Base-by-base conservation (phyloP, 2,113 vertebrate species). In the Catharus bicknelli region DNA sequence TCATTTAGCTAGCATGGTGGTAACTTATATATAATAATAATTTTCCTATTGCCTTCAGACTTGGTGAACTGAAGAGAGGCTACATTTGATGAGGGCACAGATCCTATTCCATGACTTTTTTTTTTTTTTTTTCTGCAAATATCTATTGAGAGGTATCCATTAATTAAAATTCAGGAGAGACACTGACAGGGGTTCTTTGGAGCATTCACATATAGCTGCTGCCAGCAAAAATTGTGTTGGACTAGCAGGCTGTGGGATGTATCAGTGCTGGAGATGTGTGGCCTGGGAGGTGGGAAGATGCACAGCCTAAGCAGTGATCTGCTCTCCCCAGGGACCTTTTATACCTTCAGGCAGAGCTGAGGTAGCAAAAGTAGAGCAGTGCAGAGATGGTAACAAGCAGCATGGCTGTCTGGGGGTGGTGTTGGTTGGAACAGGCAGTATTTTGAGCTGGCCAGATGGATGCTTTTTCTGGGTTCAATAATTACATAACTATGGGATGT, bases 401-500 rank as follows among this genome's bases (percentile, higher is more conserved):
- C 59, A 10, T 32, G 21, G 57, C 90, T 55, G 63, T 80, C 91
- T 4, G 91, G 94, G 90, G 96, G 95, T 58, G 90, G 93, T 77
- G 90, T 43, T 82, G 67, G 55, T 90, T 89, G 72, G 85, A 94
- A 94, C 84, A 93, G 93, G 79, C 84, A 27, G 67, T 82, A 45
- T 90, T 96, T 95, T 38, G 48, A 83, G 90, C 79, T 90, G 87
- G 87, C 90, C 95, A 94, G 93, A 95, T 95, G 96, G 95, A 91
- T 95, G 95, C 84, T 95, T 95, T 95, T 96, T 94, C 87, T 96
- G 90, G 82, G 87, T 88, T 90, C 90, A 87, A 51, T 83, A 91
- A 88, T 95, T 96, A 11, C 45, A 25, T 93, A 96, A 96, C 91
- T 81, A 70, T 29, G 83, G 67, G 55, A 73, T 53, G 72, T 77